Evolutionary conservation across 2,797 vertebrate genomes (phyloP), one percentile per base, ranked within the genome.

Genomic region (Fratercula arctica): DNA sequence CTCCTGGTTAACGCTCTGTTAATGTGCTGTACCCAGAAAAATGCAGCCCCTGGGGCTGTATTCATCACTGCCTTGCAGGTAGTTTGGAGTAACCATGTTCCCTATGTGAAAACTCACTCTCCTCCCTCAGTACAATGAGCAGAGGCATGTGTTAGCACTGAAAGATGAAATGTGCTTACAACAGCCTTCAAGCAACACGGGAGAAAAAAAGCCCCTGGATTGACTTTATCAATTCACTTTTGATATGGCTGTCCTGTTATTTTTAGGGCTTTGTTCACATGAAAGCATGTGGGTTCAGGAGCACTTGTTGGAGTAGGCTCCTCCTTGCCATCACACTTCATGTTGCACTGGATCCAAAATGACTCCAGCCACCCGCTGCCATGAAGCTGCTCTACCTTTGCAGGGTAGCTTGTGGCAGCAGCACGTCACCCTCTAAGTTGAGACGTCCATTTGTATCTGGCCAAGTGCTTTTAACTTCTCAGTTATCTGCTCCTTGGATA

Each of bases 11-110:
- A 85, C 4, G 35, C 69, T 80, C 61, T 78, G 78, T 91, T 95
- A 94, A 83, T 69, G 64, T 3, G 4, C 66, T 75, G 57, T 80
- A 81, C 61, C 57, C 85, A 92, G 92, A 93, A 92, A 95, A 95
- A 91, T 87, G 43, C 37, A n/a, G 66, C 94, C 66, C 82, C 60
- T 45, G 35, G 69, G 24, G 76, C 43, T 60, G 5, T 35, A 69
- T 91, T 86, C 68, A 35, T 80, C 79, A 64, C 53, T 85, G 37
- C 59, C 63, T 94, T 84, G 46, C 43, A 95, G 61, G 85, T 85
- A 85, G 33, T 68, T 95, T 69, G 50, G 75, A 67, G 45, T 54
- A 82, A 75, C 59, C 11, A 0, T 48, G 45, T 61, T 84, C 3
- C 6, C 17, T 85, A 0, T 15, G 14, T 81, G 76, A 81, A 85